These are phyloP conservation scores for Cavia aperea DNA, from an alignment of 2,113 vertebrate genomes.

Conservation along the genomic window DNA sequence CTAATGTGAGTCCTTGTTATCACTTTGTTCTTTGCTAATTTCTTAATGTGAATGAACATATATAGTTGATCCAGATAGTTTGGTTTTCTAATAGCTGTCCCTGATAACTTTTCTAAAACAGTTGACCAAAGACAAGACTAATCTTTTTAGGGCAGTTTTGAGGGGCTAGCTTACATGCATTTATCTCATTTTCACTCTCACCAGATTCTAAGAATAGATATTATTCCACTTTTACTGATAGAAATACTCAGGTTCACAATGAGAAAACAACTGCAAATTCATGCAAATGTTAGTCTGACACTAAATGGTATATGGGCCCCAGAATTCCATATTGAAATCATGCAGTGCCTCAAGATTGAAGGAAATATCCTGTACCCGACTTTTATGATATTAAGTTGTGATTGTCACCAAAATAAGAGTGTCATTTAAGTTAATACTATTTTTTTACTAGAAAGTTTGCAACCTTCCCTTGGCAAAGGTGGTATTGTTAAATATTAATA, in stretches of 20 bases:
- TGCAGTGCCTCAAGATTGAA: background rate
- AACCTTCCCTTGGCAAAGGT: background rate
- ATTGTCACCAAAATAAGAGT: background rate
- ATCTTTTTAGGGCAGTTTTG: background rate
- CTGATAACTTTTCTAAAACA: background rate
- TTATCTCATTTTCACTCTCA: background rate
- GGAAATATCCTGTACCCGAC: background rate
- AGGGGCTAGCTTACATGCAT: background rate
- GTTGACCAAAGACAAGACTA: background rate
- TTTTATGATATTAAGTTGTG: background rate
- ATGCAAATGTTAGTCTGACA: background rate
- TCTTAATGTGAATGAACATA: constrained; percentile 1
- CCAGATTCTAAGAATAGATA: background rate
- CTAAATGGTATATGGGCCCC: background rate
- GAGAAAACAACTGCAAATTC: background rate
- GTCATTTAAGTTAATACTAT: background rate
- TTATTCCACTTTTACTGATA: background rate
- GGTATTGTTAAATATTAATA: background rate
- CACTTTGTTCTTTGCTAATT: background rate
- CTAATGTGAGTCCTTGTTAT: background rate
- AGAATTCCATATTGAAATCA: background rate
- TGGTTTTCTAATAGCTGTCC: background rate
- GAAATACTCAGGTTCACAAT: background rate
- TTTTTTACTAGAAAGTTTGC: background rate
- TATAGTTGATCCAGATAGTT: background rate